These are phyloP conservation scores for Oreonectes daqikongensis DNA, from an alignment of 2,797 vertebrate genomes.

Conservation along the genomic window DNA sequence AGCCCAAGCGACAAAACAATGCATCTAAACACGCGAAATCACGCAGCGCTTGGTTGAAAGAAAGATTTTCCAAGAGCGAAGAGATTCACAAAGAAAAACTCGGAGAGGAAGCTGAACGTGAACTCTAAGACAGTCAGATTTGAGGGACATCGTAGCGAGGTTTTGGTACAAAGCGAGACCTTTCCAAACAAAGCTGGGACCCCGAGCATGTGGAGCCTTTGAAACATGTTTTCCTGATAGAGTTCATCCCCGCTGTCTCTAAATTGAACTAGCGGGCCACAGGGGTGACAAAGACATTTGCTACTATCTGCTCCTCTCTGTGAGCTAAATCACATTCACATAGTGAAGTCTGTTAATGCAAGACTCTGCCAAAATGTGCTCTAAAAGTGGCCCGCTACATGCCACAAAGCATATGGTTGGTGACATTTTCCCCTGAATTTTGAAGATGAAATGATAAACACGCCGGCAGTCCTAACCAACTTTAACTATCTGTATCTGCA, in stretches of 20 bases:
- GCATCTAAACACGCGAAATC: background rate
- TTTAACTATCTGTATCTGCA: background rate
- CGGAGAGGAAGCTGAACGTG: conserved; percentile 3
- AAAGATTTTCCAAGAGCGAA: conserved; percentile 1
- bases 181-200: conserved; percentile 48
- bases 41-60: background rate
- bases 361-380: conserved; percentile 29
- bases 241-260: conserved; percentile 46
- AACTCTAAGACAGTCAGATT: conserved; percentile 28
- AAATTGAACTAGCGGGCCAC: conserved; percentile 42
- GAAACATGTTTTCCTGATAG: conserved; percentile 50
- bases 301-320: conserved; percentile 44
- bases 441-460: conserved; percentile 50
- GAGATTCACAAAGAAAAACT: conserved; percentile 18
- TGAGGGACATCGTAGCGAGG: conserved; percentile 14
- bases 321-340: conserved; percentile 46
- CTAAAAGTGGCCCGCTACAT: conserved; percentile 27
- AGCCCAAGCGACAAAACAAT: conserved; percentile 1
- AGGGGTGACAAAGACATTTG: conserved; percentile 45
- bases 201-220: conserved; percentile 47
- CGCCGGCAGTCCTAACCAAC: conserved; percentile 10
- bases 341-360: conserved; percentile 31
- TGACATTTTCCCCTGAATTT: conserved; percentile 47
- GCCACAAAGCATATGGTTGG: conserved; percentile 32
- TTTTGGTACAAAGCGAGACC: conserved; percentile 45